phyloP scores from a whole-genome alignment of 2,888 invertebrate genomes.

The Acronicta alni region DNA sequence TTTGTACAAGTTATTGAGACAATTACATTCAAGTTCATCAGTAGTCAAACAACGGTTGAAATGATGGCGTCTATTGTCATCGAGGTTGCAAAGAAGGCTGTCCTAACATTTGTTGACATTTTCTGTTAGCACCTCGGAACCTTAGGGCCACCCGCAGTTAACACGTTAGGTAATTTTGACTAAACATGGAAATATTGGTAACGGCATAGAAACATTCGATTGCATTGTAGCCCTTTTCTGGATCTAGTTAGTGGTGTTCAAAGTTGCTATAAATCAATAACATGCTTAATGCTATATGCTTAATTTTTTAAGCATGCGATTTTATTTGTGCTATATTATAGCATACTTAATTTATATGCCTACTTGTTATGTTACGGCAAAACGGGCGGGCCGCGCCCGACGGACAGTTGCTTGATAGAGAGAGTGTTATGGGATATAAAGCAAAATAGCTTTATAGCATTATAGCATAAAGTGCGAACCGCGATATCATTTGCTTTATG shows the following conservation, averaged over 20 bases:
- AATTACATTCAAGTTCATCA: slow-evolving; percentile 42
- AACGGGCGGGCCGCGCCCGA: too few species aligned
- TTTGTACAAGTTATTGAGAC: slow-evolving; percentile 22
- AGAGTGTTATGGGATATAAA: too few species aligned
- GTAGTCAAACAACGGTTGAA: slow-evolving; percentile 14
- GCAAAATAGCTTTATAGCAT: too few species aligned
- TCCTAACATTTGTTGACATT: slow-evolving; percentile 39
- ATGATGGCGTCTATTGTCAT: slow-evolving; percentile 30
- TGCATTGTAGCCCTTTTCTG: slow-evolving; percentile 5
- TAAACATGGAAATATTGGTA: slow-evolving; percentile 26
- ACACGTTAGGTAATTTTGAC: slow-evolving; percentile 30
- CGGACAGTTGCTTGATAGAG: too few species aligned
- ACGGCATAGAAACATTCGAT: slow-evolving; percentile 3
- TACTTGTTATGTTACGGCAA: too few species aligned
- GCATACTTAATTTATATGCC: too few species aligned
- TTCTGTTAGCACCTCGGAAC: slow-evolving; percentile 26
- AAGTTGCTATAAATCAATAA: too few species aligned
- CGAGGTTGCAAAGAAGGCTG: slow-evolving; percentile 50
- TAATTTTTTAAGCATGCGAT: too few species aligned
- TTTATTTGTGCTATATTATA: too few species aligned
- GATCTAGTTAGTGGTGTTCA: slow-evolving; percentile 11
- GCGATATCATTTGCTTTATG: too few species aligned
- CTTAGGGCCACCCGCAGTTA: slow-evolving; percentile 39
- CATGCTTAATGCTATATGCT: too few species aligned
- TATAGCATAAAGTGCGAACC: too few species aligned